Evolutionary conservation across 2,888 invertebrate species (phyloP).

Genomic region (Pecten maximus): DNA sequence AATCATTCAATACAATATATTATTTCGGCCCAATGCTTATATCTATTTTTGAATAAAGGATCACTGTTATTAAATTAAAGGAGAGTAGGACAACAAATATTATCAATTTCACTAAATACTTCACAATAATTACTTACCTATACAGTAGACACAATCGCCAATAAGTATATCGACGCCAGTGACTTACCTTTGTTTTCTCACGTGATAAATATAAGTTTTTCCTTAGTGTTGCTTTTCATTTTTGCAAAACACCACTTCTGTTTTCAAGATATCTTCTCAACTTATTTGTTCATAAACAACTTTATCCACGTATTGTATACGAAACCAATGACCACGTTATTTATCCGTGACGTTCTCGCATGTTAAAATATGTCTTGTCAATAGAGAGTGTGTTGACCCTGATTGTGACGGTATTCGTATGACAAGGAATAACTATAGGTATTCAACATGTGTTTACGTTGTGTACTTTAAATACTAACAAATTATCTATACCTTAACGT

Average conservation of each 20-base stretch:
- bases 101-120: too few species aligned
- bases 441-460: not conserved
- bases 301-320: not conserved
- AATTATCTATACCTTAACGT: not conserved
- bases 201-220: not conserved
- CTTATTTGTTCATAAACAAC: not conserved
- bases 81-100: too few species aligned
- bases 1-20: too few species aligned
- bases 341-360: not conserved
- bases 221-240: not conserved
- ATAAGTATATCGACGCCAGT: too few species aligned
- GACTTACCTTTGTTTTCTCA: not conserved
- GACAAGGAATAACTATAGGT: not conserved
- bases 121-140: too few species aligned
- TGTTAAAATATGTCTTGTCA: not conserved
- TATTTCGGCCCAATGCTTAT: too few species aligned
- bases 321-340: too few species aligned
- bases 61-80: too few species aligned
- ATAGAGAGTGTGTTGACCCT: not conserved
- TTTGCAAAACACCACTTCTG: not conserved
- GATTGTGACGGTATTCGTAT: not conserved
- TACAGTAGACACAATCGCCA: too few species aligned
- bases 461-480: not conserved
- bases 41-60: too few species aligned
- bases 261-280: not conserved